Evolutionary conservation across 2,797 vertebrate species (phyloP).

Genomic region (Artibeus jamaicensis): DNA sequence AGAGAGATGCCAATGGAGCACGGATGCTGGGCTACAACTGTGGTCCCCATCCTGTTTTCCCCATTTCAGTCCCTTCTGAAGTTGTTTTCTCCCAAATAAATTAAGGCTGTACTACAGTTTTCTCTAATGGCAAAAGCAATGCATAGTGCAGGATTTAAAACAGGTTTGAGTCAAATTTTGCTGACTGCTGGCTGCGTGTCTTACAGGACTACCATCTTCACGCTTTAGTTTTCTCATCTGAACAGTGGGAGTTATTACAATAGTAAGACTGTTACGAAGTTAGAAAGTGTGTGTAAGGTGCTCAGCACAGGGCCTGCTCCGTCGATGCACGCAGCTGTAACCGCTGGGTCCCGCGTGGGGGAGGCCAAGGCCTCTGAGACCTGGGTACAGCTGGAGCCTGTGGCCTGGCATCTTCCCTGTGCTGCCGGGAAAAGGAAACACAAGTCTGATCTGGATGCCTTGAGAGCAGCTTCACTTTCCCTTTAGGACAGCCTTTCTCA

Average conservation of each 20-base stretch:
- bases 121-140: neutral
- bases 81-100: neutral
- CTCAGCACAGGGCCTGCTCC: neutral
- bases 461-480: neutral
- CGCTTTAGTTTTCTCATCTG: neutral
- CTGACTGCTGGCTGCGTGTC: neutral
- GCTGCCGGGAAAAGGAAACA: neutral
- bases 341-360: neutral
- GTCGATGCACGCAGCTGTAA: neutral
- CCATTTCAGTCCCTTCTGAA: neutral
- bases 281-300: neutral
- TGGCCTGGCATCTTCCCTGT: neutral
- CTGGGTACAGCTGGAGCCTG: neutral
- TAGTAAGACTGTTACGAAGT: neutral
- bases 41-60: neutral
- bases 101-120: neutral
- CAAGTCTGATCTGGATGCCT: neutral
- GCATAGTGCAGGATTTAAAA: neutral
- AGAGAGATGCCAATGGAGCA: neutral
- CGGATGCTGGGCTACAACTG: neutral
- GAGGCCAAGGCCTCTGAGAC: neutral
- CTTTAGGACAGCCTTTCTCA: neutral
- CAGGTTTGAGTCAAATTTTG: neutral
- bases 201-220: neutral
- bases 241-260: neutral